A percentile compares a stretch with the other conserved stretches of the same genome.
Evolutionary conservation across 2,113 vertebrate species (phyloP).

Genomic region (Scophthalmus maximus): DNA sequence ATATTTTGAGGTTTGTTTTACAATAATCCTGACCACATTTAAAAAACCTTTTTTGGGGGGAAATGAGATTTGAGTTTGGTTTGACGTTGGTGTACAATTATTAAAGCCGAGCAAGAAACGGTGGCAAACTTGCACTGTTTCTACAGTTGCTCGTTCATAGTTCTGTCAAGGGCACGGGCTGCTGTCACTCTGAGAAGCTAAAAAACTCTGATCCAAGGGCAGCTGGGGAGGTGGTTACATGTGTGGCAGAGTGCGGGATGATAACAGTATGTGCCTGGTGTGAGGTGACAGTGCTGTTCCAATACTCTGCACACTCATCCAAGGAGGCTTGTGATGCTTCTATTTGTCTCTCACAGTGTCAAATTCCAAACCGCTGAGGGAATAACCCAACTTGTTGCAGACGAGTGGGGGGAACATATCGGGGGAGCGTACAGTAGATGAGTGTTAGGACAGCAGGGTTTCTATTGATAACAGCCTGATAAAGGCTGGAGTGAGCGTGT

Average conservation of each 20-base stretch:
- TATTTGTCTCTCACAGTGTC: constrained; percentile 53
- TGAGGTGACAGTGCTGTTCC: constrained; percentile 60
- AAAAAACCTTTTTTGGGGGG: constrained; percentile 23
- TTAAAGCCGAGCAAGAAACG: constrained; percentile 10
- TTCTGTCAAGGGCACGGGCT: constrained; percentile 42
- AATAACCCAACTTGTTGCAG: constrained; percentile 55
- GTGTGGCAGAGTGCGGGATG: constrained; percentile 49
- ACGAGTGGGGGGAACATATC: constrained; percentile 27
- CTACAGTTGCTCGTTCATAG: neutral
- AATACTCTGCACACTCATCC: constrained; percentile 46
- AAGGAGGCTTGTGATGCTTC: constrained; percentile 37
- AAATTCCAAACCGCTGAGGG: constrained; percentile 72
- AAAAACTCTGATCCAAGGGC: constrained; percentile 47
- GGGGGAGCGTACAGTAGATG: constrained; percentile 52
- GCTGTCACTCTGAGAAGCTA: constrained; percentile 25
- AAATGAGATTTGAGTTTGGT: constrained; percentile 23
- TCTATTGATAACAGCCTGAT: constrained; percentile 55
- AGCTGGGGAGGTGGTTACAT: constrained; percentile 57
- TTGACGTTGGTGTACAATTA: constrained; percentile 28
- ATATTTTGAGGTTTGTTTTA: constrained; percentile 31
- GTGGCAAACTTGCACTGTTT: constrained; percentile 12
- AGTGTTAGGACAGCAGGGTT: constrained; percentile 48
- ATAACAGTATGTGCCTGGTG: constrained; percentile 48
- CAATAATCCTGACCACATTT: constrained; percentile 31
- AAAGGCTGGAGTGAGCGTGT: constrained; percentile 39